Percentiles rank a stretch among this genome's conserved stretches.
Conservation (phyloP, 2,113 vertebrate genomes). For the Myocastor coypus region DNA sequence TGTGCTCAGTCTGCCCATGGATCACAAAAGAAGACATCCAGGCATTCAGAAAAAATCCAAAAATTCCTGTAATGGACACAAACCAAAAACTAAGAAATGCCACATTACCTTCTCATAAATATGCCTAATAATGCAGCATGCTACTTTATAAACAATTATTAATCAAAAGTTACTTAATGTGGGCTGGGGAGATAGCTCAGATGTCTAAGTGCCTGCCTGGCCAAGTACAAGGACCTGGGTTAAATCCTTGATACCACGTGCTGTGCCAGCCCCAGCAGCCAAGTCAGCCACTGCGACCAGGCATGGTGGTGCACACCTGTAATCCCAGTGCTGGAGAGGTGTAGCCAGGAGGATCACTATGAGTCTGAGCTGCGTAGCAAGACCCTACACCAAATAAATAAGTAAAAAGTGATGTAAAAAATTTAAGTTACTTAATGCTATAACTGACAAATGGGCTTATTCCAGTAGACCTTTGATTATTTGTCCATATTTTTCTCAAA, state of each 20-base stretch:
- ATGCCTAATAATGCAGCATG: neutral
- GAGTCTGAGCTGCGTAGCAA: too few relatives aligned
- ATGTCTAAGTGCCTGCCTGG: too few relatives aligned
- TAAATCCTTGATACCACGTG: too few relatives aligned
- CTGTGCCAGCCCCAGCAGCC: too few relatives aligned
- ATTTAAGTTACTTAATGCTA: neutral
- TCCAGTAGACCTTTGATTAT: neutral
- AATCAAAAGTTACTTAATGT: slow-evolving; percentile 56
- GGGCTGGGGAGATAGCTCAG: neutral
- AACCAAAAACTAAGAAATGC: neutral
- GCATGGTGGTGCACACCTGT: too few relatives aligned
- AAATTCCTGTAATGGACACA: neutral
- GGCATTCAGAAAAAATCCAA: neutral
- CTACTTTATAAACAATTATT: slow-evolving; percentile 55
- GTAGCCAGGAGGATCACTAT: too few relatives aligned
- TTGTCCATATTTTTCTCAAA: neutral
- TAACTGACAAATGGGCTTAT: slow-evolving; percentile 11
- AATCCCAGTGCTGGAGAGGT: too few relatives aligned
- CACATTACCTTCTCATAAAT: neutral
- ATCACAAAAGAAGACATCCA: slow-evolving; percentile 4
- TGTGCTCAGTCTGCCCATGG: slow-evolving; percentile 30
- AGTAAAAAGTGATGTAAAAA: too few relatives aligned
- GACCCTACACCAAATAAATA: too few relatives aligned
- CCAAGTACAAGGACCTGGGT: too few relatives aligned
- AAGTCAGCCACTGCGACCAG: too few relatives aligned